phyloP scores from a whole-genome alignment of 1,140 invertebrate genomes.

The roundworm (Caenorhabditis elegans) region DNA sequence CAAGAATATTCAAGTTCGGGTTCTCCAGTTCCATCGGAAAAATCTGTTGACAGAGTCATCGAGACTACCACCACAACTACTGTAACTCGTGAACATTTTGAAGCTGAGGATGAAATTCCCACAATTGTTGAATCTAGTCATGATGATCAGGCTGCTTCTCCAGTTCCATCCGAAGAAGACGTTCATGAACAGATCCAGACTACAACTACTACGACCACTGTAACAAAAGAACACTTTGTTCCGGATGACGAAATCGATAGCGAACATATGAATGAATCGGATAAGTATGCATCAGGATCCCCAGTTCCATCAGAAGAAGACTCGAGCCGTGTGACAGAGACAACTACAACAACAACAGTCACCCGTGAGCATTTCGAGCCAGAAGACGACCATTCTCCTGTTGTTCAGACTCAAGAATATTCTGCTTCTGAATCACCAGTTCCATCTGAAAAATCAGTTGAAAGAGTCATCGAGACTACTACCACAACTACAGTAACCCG shows the following conservation, averaged over 20 bases:
- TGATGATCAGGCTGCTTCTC: not conserved
- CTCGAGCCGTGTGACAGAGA: too few species aligned
- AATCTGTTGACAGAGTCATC: not conserved
- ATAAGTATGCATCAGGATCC: not conserved
- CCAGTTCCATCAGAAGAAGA: too few species aligned
- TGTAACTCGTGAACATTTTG: not conserved
- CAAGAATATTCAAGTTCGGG: not conserved
- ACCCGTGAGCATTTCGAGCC: too few species aligned
- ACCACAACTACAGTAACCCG: not conserved
- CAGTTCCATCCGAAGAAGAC: not conserved
- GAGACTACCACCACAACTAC: constrained; percentile 31
- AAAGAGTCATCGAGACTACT: not conserved
- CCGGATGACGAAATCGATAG: not conserved
- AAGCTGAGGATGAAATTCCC: not conserved
- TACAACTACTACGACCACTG: constrained; percentile 7
- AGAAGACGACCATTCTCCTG: too few species aligned
- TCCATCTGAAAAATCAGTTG: not conserved
- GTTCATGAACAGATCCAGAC: not conserved
- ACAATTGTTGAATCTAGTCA: too few species aligned
- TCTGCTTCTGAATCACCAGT: too few species aligned
- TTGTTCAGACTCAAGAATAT: too few species aligned
- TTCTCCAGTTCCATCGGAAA: constrained; percentile 4
- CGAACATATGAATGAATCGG: not conserved
- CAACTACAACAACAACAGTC: too few species aligned
- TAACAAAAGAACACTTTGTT: not conserved